These are phyloP conservation scores for Leptodactylus fallax DNA, from an alignment of 2,797 vertebrate species.

Conservation along the genomic window DNA sequence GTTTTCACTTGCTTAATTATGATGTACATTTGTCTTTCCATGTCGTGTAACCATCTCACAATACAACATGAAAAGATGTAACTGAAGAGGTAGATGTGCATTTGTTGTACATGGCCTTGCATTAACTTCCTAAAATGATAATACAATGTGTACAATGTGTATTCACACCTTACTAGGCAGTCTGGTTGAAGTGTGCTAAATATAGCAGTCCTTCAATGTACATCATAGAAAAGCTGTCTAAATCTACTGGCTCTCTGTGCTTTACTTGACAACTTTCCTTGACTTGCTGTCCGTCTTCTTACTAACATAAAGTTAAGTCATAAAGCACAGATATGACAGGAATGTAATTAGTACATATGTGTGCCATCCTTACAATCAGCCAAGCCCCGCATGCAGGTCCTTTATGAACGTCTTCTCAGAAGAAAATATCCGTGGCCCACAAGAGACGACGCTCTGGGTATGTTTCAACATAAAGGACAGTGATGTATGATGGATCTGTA, in stretches of 20 bases:
- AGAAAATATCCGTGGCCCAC: constrained; percentile 95
- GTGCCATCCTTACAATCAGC: constrained; percentile 98
- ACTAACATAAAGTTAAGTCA: constrained; percentile 78
- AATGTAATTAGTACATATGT: constrained; percentile 89
- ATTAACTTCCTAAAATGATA: constrained; percentile 23
- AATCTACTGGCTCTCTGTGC: constrained; percentile 69
- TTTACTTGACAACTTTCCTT: constrained; percentile 71
- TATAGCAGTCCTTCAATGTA: constrained; percentile 64
- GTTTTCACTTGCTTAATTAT: constrained; percentile 70
- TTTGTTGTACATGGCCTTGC: constrained; percentile 19
- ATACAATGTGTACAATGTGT: not conserved
- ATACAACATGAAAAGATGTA: constrained; percentile 26
- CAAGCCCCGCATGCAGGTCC: constrained; percentile 99
- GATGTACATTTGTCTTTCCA: constrained; percentile 73
- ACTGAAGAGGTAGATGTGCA: not conserved
- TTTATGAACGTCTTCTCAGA: constrained; percentile 99
- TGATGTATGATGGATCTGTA: constrained; percentile 69
- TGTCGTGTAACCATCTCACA: constrained; percentile 29
- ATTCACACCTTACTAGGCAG: not conserved
- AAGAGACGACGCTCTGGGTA: constrained; percentile 96
- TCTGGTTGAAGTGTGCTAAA: constrained; percentile 35
- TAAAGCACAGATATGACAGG: constrained; percentile 75
- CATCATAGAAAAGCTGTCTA: constrained; percentile 71
- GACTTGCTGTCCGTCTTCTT: constrained; percentile 71
- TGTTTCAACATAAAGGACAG: constrained; percentile 77